These are phyloP conservation scores for Bombyx mandarina DNA, from an alignment of 1,140 invertebrate species.

Conservation along the genomic window DNA sequence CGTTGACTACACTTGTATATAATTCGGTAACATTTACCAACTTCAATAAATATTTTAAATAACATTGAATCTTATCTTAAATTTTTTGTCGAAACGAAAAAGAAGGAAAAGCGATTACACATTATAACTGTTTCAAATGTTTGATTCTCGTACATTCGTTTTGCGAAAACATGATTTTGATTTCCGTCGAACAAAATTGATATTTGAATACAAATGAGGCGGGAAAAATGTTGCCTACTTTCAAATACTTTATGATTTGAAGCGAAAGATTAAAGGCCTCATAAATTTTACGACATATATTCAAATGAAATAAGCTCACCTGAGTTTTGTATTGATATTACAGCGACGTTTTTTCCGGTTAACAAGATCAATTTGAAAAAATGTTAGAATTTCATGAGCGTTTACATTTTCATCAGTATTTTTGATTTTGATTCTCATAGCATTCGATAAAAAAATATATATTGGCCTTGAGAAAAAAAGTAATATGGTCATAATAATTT, in stretches of 20 bases:
- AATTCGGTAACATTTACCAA: too few relatives aligned
- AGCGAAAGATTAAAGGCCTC: slow-evolving; percentile 15
- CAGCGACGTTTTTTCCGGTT: slow-evolving; percentile 5
- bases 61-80: too few relatives aligned
- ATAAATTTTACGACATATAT: slow-evolving; percentile 18
- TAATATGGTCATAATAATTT: too few relatives aligned
- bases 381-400: slow-evolving; percentile 8
- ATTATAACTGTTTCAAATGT: too few relatives aligned
- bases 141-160: background rate
- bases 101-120: too few relatives aligned
- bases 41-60: too few relatives aligned
- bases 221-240: slow-evolving; percentile 11
- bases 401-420: slow-evolving; percentile 3
- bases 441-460: too few relatives aligned
- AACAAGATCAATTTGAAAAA: too few relatives aligned
- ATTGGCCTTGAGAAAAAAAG: too few relatives aligned
- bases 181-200: slow-evolving; percentile 7
- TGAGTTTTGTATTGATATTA: slow-evolving; percentile 16
- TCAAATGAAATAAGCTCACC: slow-evolving; percentile 19
- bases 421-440: background rate
- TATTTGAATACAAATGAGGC: slow-evolving; percentile 14
- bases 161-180: slow-evolving; percentile 6
- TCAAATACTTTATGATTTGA: slow-evolving; percentile 13
- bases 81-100: too few relatives aligned
- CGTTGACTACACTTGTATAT: too few relatives aligned